These are phyloP conservation scores for Acrocephalus kingi DNA, from an alignment of 2,113 vertebrate species.

Conservation along the genomic window DNA sequence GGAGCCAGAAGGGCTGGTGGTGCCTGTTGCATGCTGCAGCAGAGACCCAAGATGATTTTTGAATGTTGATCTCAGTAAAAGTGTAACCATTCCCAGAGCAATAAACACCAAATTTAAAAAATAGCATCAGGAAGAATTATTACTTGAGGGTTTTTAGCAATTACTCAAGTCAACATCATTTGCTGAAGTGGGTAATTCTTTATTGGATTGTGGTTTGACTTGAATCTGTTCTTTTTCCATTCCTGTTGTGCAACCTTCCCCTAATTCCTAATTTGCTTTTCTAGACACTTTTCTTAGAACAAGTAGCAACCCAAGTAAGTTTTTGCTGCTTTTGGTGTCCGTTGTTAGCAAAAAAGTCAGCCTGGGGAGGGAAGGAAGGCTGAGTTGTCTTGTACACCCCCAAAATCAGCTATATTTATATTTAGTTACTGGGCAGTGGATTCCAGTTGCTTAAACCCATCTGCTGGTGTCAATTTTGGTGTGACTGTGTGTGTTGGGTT, in stretches of 20 bases:
- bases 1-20: not conserved
- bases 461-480: not conserved
- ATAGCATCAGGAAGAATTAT: not conserved
- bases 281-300: not conserved
- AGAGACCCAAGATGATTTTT: not conserved
- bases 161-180: not conserved
- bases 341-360: not conserved
- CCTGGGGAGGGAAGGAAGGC: not conserved
- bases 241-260: constrained; percentile 1
- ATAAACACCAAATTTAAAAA: not conserved
- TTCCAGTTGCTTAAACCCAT: not conserved
- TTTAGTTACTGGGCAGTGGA: not conserved
- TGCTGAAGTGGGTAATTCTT: constrained; percentile 1
- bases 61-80: not conserved
- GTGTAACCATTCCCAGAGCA: not conserved
- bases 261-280: constrained; percentile 6
- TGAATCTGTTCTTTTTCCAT: not conserved
- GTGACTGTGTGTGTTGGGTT: not conserved
- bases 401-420: not conserved
- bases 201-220: not conserved
- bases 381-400: not conserved
- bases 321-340: not conserved
- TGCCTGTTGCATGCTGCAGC: not conserved
- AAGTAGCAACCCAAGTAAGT: not conserved
- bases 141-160: not conserved